These are phyloP conservation scores for Urechis unicinctus DNA, from an alignment of 2,888 invertebrate genomes.

Conservation along the genomic window DNA sequence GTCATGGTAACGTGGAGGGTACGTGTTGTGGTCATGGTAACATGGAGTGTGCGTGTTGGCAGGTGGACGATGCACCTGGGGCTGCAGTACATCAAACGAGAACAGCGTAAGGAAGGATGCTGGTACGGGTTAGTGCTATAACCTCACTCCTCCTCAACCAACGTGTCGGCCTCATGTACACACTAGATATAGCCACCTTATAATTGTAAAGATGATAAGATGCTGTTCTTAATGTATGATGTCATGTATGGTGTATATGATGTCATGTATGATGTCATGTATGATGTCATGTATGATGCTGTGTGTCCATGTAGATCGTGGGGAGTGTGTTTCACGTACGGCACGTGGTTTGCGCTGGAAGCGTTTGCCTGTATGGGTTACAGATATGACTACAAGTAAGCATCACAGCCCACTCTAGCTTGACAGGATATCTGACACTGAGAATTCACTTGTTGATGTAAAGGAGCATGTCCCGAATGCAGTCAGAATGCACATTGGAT, in stretches of 20 bases:
- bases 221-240: too few relatives aligned
- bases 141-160: neutral
- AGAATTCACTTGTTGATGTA: neutral
- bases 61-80: constrained; percentile 15
- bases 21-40: too few relatives aligned
- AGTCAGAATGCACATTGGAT: too few relatives aligned
- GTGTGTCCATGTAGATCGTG: constrained; percentile 23
- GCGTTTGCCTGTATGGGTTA: constrained; percentile 31
- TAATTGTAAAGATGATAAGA: too few relatives aligned
- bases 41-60: too few relatives aligned
- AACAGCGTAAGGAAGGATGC: constrained; percentile 35
- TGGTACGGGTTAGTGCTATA: constrained; percentile 31
- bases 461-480: too few relatives aligned
- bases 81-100: constrained; percentile 25
- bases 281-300: neutral
- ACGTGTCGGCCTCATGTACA: too few relatives aligned
- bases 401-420: too few relatives aligned
- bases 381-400: constrained; percentile 23
- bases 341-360: constrained; percentile 39
- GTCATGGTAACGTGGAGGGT: too few relatives aligned
- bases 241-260: neutral
- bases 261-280: too few relatives aligned
- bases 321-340: constrained; percentile 45
- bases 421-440: too few relatives aligned
- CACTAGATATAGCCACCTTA: too few relatives aligned